Evolutionary conservation across 2,888 invertebrate genomes (phyloP).

Genomic region (Noctua pronuba): DNA sequence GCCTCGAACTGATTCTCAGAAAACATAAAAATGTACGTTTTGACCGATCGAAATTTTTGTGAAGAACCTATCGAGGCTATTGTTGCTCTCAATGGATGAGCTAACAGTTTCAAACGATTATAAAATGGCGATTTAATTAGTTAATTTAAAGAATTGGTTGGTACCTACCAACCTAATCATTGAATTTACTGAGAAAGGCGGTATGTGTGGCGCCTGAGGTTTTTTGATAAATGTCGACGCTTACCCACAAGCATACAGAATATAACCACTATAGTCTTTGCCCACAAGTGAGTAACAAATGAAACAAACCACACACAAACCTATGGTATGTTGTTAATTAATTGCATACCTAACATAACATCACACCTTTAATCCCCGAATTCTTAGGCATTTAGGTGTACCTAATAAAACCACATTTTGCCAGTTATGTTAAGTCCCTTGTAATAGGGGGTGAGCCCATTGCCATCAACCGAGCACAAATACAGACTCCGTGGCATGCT

Average conservation of each 20-base stretch:
- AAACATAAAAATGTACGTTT: constrained; percentile 76
- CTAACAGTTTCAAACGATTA: constrained; percentile 36
- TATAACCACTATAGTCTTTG: no score
- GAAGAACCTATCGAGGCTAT: constrained; percentile 65
- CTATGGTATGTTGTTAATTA: not conserved
- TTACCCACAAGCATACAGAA: no score
- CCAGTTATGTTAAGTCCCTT: no score
- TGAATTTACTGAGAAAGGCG: constrained; percentile 5
- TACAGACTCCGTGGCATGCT: no score
- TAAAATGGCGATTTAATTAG: constrained; percentile 20
- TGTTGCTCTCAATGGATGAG: constrained; percentile 60
- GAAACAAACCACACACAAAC: not conserved
- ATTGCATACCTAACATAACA: no score
- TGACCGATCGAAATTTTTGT: constrained; percentile 79
- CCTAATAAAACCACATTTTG: no score
- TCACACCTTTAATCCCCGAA: no score
- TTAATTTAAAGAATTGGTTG: constrained; percentile 7
- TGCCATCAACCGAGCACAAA: no score
- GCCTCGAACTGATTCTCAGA: constrained; percentile 65
- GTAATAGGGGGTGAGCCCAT: no score
- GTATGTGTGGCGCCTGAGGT: not conserved
- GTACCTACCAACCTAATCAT: not conserved
- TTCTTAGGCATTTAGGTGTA: no score
- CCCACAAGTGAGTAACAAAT: not conserved
- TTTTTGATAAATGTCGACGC: not conserved